Evolutionary conservation across 1,140 invertebrate species (phyloP).

Genomic region (Euwallacea fornicatus): DNA sequence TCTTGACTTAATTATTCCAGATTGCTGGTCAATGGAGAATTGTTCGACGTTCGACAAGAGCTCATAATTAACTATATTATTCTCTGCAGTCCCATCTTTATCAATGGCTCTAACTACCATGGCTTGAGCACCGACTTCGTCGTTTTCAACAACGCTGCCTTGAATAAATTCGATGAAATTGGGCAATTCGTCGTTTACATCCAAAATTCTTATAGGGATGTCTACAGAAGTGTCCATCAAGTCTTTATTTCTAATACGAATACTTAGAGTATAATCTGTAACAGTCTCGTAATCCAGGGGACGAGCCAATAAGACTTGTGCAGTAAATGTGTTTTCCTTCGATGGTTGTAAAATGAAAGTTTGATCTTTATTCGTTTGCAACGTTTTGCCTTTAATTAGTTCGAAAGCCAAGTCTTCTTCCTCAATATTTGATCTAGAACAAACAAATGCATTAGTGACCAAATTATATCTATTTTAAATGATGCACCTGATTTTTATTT

Average conservation of each 20-base stretch:
- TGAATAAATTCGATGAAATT: constrained; percentile 75
- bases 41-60: constrained; percentile 68
- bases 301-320: constrained; percentile 71
- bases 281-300: constrained; percentile 82
- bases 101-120: constrained; percentile 77
- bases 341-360: constrained; percentile 75
- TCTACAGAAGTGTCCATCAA: constrained; percentile 75
- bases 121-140: constrained; percentile 72
- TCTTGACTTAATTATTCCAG: constrained; percentile 82
- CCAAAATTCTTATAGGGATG: constrained; percentile 71
- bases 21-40: constrained; percentile 76
- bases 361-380: constrained; percentile 79
- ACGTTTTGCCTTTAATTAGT: constrained; percentile 76
- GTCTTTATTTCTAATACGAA: constrained; percentile 81
- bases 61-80: constrained; percentile 79
- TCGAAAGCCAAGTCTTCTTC: constrained; percentile 75
- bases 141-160: constrained; percentile 82
- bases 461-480: no score
- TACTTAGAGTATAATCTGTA: constrained; percentile 77
- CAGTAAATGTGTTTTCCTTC: constrained; percentile 59
- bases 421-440: constrained; percentile 71
- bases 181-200: constrained; percentile 88
- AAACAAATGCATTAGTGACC: neutral
- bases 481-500: no score
- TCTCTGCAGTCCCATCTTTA: constrained; percentile 77